phyloP scores from a whole-genome alignment of 1,140 invertebrate species.

The Phortica variegata region DNA sequence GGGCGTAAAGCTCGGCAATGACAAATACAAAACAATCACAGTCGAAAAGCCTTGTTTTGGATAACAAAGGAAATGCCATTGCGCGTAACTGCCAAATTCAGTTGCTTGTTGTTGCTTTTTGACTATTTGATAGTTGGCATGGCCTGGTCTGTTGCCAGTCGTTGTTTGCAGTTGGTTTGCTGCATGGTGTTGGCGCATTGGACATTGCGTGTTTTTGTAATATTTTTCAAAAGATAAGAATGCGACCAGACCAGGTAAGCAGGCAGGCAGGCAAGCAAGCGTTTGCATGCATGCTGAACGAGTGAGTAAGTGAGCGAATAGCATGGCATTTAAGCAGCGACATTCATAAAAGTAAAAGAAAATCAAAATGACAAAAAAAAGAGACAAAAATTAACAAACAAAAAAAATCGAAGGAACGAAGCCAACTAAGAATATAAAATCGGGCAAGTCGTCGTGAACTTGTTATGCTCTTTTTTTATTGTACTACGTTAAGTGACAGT shows the following conservation, averaged over 20 bases:
- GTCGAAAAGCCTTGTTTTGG: constrained; percentile 5
- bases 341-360: neutral
- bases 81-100: neutral
- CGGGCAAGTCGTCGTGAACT: constrained; percentile 22
- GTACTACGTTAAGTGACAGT: constrained; percentile 31
- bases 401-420: constrained; percentile 11
- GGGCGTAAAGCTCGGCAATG: too few relatives aligned
- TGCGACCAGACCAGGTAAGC: constrained; percentile 41
- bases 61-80: neutral
- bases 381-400: constrained; percentile 31
- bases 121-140: constrained; percentile 3
- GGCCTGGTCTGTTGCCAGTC: constrained; percentile 5
- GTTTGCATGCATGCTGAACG: constrained; percentile 5
- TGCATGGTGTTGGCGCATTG: constrained; percentile 14
- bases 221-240: constrained; percentile 57
- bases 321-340: constrained; percentile 20
- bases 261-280: constrained; percentile 16
- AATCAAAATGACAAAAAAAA: constrained; percentile 3
- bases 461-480: constrained; percentile 28
- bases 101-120: constrained; percentile 9
- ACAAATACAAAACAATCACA: constrained; percentile 2
- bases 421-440: constrained; percentile 21
- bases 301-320: neutral
- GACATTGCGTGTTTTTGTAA: constrained; percentile 56
- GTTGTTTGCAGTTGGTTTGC: constrained; percentile 10